phyloP scores from a whole-genome alignment of 2,888 invertebrate genomes.

The Palloptera scutellata region DNA sequence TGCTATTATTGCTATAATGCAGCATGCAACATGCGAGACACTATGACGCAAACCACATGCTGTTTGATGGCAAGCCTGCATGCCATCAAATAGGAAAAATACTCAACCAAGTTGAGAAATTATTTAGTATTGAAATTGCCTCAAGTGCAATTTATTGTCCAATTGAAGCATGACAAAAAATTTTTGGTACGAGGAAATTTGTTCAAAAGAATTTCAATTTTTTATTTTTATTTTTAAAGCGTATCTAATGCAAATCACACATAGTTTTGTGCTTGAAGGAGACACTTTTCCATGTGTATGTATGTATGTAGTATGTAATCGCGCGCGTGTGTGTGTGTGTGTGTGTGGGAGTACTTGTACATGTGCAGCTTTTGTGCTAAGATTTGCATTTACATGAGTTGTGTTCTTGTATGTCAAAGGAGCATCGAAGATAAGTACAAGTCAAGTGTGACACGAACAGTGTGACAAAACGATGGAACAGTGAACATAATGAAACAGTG shows the following conservation, averaged over 20 bases:
- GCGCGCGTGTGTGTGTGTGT: background rate
- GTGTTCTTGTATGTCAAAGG: background rate
- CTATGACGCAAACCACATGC: slow-evolving; percentile 28
- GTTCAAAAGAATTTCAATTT: slow-evolving; percentile 27
- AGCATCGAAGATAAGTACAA: background rate
- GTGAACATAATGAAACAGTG: no score
- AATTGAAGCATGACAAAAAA: background rate
- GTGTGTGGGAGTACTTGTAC: background rate
- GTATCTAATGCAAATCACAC: slow-evolving; percentile 35
- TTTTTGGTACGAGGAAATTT: slow-evolving; percentile 5
- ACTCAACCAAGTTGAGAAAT: background rate
- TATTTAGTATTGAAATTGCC: background rate
- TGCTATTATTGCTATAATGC: no score
- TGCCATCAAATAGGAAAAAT: slow-evolving; percentile 2
- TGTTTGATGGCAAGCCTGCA: slow-evolving; percentile 7
- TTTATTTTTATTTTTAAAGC: slow-evolving; percentile 25
- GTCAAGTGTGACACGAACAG: background rate
- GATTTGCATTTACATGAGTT: background rate
- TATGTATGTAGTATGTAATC: no score
- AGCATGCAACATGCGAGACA: slow-evolving; percentile 22
- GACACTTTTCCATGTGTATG: background rate
- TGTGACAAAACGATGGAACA: no score
- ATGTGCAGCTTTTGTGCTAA: background rate
- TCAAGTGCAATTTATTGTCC: background rate
- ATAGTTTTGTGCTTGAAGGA: slow-evolving; percentile 1